These are phyloP conservation scores for Myotis myotis DNA, from an alignment of 2,797 vertebrate species.

Conservation along the genomic window DNA sequence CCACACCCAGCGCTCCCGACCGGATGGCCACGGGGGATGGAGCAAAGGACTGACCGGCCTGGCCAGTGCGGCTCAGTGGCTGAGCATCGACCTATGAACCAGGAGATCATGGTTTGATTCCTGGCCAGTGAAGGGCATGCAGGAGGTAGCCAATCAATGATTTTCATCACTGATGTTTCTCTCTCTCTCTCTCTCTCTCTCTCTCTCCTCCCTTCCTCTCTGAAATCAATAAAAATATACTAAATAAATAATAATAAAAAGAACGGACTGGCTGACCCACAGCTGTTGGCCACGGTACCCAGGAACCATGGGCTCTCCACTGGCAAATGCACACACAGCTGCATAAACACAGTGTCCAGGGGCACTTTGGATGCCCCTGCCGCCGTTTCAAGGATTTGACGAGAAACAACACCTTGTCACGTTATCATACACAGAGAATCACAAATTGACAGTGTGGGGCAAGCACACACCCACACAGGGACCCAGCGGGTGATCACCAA, in stretches of 20 bases:
- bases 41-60: not conserved
- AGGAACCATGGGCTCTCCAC: not conserved
- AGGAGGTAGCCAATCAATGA: no score
- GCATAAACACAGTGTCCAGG: not conserved
- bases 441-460: not conserved
- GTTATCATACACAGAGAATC: not conserved
- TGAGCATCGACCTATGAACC: no score
- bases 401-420: not conserved
- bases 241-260: no score
- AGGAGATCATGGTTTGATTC: no score
- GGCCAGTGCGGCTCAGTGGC: not conserved
- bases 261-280: not conserved
- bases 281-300: not conserved
- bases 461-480: not conserved
- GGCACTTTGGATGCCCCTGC: not conserved
- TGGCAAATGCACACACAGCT: not conserved
- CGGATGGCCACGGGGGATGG: not conserved
- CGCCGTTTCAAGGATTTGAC: not conserved
- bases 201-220: no score
- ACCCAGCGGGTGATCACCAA: not conserved
- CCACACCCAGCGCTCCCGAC: not conserved
- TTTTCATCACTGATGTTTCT: no score
- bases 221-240: no score
- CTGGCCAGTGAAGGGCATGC: no score
- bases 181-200: no score